Conservation (phyloP, 2,888 invertebrate genomes). For the Callimorpha dominula region DNA sequence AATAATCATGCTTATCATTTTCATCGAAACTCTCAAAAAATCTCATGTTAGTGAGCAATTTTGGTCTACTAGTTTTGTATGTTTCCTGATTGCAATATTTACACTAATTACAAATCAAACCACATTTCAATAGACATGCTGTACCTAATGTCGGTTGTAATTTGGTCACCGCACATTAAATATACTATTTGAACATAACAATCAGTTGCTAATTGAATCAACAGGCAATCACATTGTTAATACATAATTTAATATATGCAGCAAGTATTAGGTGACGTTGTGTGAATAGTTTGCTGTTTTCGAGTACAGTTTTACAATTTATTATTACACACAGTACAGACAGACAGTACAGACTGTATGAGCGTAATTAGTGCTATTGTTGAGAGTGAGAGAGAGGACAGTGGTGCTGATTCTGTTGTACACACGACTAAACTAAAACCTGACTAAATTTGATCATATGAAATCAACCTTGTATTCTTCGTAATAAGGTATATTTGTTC, state of each 20-base stretch:
- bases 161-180: conserved; percentile 10
- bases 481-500: no score
- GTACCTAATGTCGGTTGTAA: not conserved
- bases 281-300: not conserved
- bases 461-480: no score
- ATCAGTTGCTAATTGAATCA: conserved; percentile 16
- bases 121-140: not conserved
- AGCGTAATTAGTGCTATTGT: not conserved
- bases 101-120: not conserved
- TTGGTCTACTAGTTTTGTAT: not conserved
- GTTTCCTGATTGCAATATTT: not conserved
- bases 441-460: no score
- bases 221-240: conserved; percentile 3
- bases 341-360: no score
- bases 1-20: no score
- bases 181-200: conserved; percentile 10
- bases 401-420: no score
- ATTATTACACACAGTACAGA: no score
- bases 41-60: no score
- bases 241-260: not conserved
- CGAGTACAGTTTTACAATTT: not conserved
- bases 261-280: not conserved
- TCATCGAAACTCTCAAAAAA: not conserved
- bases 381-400: conserved; percentile 19
- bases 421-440: no score